Percentiles rank a stretch among this genome's conserved stretches.
These are phyloP conservation scores for Tragelaphus strepsiceros DNA, from an alignment of 2,113 vertebrate species.

Conservation along the genomic window DNA sequence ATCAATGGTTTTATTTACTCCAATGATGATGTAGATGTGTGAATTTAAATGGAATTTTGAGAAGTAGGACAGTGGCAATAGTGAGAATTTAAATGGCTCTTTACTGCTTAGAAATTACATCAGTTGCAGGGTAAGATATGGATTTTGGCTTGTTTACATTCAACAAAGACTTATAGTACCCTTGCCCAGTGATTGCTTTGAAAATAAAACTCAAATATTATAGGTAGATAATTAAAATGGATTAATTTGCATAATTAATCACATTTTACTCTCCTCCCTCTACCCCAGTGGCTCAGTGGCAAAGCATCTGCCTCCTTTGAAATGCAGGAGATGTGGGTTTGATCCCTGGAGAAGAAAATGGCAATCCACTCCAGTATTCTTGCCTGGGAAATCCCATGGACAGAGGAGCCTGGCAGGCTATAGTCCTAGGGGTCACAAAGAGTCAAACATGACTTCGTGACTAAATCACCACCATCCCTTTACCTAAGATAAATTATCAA, in stretches of 20 bases:
- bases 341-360: background rate
- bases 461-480: background rate
- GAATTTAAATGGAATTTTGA: background rate
- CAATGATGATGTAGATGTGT: background rate
- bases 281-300: background rate
- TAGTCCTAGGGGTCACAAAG: background rate
- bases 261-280: background rate
- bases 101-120: background rate
- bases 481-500: background rate
- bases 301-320: background rate
- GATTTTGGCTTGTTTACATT: background rate
- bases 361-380: background rate
- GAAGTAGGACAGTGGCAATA: background rate
- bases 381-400: background rate
- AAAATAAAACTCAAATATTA: background rate
- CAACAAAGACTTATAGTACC: background rate
- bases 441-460: background rate
- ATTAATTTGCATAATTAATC: background rate
- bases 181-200: background rate
- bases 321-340: background rate
- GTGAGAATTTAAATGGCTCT: background rate
- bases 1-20: background rate
- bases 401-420: background rate
- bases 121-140: background rate
- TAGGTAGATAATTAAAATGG: background rate